A percentile compares a stretch with the other conserved stretches of the same genome.
Conservation (phyloP, 2,797 vertebrate species). For the Rhynchotus rufescens region DNA sequence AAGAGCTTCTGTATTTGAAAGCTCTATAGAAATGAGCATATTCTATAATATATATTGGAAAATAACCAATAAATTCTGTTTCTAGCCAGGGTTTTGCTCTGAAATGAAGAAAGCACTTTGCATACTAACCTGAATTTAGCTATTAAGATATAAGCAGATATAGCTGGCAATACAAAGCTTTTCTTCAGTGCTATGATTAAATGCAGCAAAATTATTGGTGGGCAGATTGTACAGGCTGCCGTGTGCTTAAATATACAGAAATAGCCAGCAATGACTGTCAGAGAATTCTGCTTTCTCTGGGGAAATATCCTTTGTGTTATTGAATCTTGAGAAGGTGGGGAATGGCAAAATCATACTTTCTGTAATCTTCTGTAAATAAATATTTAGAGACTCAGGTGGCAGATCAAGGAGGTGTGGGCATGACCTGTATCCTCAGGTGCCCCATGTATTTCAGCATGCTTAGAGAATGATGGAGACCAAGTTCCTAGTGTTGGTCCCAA, state of each 20-base stretch:
- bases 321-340: neutral
- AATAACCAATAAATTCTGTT: neutral
- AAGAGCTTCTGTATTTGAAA: neutral
- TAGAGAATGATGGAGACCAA: neutral
- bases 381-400: neutral
- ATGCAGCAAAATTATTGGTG: neutral
- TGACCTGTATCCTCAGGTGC: neutral
- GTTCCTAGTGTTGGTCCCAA: neutral
- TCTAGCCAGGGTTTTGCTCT: neutral
- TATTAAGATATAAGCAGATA: neutral
- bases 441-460: too few species aligned
- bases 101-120: neutral
- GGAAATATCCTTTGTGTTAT: too few species aligned
- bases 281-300: neutral
- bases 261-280: neutral
- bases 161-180: neutral
- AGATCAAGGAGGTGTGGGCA: neutral
- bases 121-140: neutral
- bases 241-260: neutral
- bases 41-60: neutral
- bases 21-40: rapidly evolving
- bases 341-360: neutral
- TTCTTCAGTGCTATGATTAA: neutral
- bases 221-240: neutral
- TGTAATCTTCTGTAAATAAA: neutral